phyloP scores from a whole-genome alignment of 2,888 invertebrate species.

The Camptogramma bilineatum region DNA sequence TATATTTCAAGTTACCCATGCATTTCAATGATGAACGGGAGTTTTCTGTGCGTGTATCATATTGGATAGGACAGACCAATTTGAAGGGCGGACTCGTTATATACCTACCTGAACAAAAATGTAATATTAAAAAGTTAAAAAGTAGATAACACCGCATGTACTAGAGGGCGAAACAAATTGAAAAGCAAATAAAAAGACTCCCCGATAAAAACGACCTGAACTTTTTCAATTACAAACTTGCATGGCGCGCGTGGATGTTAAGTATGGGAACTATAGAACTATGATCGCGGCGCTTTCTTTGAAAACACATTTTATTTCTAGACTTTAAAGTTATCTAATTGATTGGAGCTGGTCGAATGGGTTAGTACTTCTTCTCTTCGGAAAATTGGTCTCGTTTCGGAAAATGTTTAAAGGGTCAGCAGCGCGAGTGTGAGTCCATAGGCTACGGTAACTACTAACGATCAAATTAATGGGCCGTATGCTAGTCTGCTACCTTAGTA shows the following conservation, averaged over 20 bases:
- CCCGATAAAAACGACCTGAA: conserved; percentile 64
- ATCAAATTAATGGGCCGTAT: too few relatives aligned
- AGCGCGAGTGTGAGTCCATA: too few relatives aligned
- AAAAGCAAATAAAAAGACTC: conserved; percentile 60
- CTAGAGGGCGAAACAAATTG: conserved; percentile 55
- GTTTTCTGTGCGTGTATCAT: too few relatives aligned
- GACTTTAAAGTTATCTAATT: conserved; percentile 4
- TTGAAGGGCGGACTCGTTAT: too few relatives aligned
- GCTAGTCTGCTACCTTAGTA: too few relatives aligned
- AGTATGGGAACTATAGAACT: conserved; percentile 55
- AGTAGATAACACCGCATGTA: conserved; percentile 27
- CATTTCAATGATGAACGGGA: too few relatives aligned
- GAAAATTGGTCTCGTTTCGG: too few relatives aligned
- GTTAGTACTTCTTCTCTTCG: too few relatives aligned
- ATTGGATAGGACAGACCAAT: too few relatives aligned
- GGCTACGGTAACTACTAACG: too few relatives aligned
- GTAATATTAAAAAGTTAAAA: conserved; percentile 24
- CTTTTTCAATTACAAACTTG: conserved; percentile 85
- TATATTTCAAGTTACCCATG: too few relatives aligned
- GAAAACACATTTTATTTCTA: conserved; percentile 5
- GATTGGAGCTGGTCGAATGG: not conserved
- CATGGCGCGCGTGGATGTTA: conserved; percentile 69
- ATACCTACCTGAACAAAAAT: conserved; percentile 4
- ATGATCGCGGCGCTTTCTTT: conserved; percentile 22
- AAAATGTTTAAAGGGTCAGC: too few relatives aligned